Percentiles rank a stretch among this genome's conserved stretches.
Conservation (phyloP, 2,888 invertebrate genomes). For the Artemia sinica region DNA sequence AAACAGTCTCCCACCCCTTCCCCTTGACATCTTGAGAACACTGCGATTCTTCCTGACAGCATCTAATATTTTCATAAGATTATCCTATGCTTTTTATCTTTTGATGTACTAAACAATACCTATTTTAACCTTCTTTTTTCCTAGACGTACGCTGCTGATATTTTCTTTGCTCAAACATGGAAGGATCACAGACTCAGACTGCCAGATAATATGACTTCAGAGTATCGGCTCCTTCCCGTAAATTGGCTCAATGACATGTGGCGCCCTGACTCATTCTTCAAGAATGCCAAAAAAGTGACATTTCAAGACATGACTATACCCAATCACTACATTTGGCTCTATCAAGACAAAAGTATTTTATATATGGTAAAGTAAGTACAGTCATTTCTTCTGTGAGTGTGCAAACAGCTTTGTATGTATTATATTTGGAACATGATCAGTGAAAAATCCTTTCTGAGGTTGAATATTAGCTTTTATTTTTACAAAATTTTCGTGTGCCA, state of each 20-base stretch:
- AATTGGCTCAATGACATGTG: conserved; percentile 29
- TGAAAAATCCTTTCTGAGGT: not conserved
- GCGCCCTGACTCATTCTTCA: conserved; percentile 31
- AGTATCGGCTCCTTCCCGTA: conserved; percentile 30
- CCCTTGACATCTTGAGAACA: too few species aligned
- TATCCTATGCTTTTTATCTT: not conserved
- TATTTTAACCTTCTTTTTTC: not conserved
- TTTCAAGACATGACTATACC: conserved; percentile 31
- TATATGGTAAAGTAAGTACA: conserved; percentile 31
- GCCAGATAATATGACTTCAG: conserved; percentile 28
- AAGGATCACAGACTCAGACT: conserved; percentile 28
- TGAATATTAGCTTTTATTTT: not conserved
- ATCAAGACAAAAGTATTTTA: conserved; percentile 29
- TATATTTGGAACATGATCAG: not conserved
- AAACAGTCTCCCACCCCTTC: too few species aligned
- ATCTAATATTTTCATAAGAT: too few species aligned
- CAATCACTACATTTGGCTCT: conserved; percentile 31
- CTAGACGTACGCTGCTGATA: conserved; percentile 28
- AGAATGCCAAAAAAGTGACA: conserved; percentile 30
- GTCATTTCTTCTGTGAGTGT: too few species aligned
- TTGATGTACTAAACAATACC: not conserved
- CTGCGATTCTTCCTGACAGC: too few species aligned
- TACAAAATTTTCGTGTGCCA: too few species aligned
- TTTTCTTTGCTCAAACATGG: conserved; percentile 29
- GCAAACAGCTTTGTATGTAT: not conserved